Evolutionary conservation across 2,113 vertebrate species (phyloP).

Genomic region (Beaufortia kweichowensis): DNA sequence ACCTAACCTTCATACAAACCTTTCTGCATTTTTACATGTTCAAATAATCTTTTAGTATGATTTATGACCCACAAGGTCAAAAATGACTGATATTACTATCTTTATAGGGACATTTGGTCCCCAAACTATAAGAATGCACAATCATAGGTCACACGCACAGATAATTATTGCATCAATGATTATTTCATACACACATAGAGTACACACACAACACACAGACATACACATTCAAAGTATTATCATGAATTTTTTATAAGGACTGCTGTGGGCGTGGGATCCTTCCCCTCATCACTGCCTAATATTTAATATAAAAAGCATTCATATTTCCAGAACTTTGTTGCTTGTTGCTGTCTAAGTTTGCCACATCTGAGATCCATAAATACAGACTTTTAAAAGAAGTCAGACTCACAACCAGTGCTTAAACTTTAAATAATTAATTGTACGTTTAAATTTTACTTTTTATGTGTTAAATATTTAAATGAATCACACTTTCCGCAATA

Average conservation of each 20-base stretch:
- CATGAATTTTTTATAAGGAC: conserved; percentile 40
- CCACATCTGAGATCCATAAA: neutral
- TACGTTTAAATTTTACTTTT: no score
- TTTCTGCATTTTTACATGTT: neutral
- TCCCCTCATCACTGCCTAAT: conserved; percentile 4
- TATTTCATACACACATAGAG: conserved; percentile 22
- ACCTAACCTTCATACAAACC: no score
- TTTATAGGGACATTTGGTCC: no score
- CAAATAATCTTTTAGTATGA: neutral
- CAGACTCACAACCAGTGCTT: neutral
- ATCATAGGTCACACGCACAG: conserved; percentile 9
- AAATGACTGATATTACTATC: conserved; percentile 12
- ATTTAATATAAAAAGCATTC: neutral
- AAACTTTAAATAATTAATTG: no score
- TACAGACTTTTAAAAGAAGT: neutral
- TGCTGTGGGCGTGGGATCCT: conserved; percentile 19
- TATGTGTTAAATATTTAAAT: no score
- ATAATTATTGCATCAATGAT: conserved; percentile 33
- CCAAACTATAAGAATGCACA: conserved; percentile 35
- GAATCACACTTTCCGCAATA: no score
- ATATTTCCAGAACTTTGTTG: neutral
- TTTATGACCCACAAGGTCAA: conserved; percentile 10
- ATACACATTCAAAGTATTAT: conserved; percentile 27
- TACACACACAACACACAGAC: conserved; percentile 7
- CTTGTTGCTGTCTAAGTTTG: neutral